Evolutionary conservation across 2,888 invertebrate genomes (phyloP).

Genomic region (Eupithecia inturbata): DNA sequence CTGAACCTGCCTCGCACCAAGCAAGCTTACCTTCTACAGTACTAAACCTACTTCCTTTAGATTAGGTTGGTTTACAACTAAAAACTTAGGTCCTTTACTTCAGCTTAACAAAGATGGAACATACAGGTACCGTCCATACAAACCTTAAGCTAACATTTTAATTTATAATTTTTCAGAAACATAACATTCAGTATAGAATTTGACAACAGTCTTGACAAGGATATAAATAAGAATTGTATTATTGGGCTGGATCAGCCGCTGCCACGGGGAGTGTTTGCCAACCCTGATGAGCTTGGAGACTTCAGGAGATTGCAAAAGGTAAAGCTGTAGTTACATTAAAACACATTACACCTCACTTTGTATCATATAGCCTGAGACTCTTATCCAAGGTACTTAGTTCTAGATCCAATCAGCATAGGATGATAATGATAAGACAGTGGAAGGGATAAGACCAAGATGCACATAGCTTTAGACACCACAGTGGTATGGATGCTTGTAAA

Average conservation of each 20-base stretch:
- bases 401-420: not conserved
- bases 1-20: too few species aligned
- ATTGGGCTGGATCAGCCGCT: constrained; percentile 66
- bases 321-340: constrained; percentile 9
- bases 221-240: constrained; percentile 59
- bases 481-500: too few species aligned
- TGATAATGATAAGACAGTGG: not conserved
- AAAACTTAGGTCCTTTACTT: not conserved
- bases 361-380: not conserved
- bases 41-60: too few species aligned
- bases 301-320: constrained; percentile 59
- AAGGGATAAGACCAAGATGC: too few species aligned
- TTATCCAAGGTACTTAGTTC: not conserved
- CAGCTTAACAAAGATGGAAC: not conserved
- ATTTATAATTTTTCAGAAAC: constrained; percentile 61
- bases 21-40: too few species aligned
- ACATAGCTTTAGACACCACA: too few species aligned
- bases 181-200: constrained; percentile 64
- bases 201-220: constrained; percentile 45
- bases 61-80: too few species aligned
- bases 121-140: not conserved
- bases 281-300: constrained; percentile 69
- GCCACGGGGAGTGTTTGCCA: constrained; percentile 68
- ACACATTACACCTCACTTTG: not conserved
- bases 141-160: not conserved